These are phyloP conservation scores for Miltochrista miniata DNA, from an alignment of 2,888 invertebrate genomes.

Conservation along the genomic window DNA sequence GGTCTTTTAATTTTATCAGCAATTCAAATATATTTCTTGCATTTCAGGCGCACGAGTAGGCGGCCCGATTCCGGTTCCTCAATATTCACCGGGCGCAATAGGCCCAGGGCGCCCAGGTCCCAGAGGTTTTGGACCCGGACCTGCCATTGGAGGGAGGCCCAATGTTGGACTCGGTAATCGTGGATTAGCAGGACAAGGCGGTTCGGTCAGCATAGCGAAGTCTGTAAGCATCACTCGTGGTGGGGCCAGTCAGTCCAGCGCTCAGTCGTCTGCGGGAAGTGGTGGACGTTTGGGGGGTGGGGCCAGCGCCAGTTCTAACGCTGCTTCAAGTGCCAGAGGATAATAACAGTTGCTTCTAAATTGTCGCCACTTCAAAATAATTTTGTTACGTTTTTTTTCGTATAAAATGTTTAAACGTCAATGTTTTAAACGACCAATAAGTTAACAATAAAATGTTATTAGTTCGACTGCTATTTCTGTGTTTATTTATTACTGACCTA, in stretches of 20 bases:
- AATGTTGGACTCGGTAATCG: background rate
- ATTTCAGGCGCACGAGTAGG: slow-evolving; percentile 3
- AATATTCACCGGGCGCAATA: background rate
- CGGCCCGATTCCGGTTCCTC: background rate
- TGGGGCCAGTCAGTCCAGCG: background rate
- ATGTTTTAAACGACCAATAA: background rate
- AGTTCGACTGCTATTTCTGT: background rate
- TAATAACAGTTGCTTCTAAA: background rate
- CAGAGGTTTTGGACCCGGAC: background rate
- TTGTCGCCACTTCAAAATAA: too few relatives aligned
- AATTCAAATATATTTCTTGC: background rate
- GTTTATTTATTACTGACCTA: background rate
- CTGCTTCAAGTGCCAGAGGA: background rate
- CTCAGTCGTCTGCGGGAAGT: background rate
- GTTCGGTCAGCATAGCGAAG: slow-evolving; percentile 6
- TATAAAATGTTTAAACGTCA: background rate
- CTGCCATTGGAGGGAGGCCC: background rate
- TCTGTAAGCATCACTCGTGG: slow-evolving; percentile 4
- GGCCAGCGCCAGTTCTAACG: slow-evolving; percentile 1
- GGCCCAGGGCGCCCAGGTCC: background rate
- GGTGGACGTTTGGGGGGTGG: background rate
- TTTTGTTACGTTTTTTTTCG: too few relatives aligned
- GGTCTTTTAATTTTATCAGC: too few relatives aligned
- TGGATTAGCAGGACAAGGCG: background rate
- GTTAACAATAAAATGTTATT: background rate